A percentile compares a stretch with the other conserved stretches of the same genome.
These are phyloP conservation scores for Trachelus troglodyta DNA, from an alignment of 2,888 invertebrate genomes.

Conservation along the genomic window DNA sequence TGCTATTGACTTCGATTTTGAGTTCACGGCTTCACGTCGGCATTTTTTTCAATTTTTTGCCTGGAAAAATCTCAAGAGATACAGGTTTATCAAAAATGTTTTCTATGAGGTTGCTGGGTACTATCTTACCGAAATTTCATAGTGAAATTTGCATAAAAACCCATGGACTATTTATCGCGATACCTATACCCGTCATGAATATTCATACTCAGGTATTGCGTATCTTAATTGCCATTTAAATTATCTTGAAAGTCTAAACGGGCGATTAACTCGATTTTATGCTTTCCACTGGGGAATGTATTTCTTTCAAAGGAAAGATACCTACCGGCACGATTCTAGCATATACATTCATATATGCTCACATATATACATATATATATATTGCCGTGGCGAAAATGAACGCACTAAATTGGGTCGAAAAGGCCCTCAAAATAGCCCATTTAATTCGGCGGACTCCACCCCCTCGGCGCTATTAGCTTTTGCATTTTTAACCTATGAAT, in stretches of 20 bases:
- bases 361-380: not conserved
- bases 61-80: not conserved
- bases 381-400: not conserved
- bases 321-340: slow-evolving; percentile 14
- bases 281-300: not conserved
- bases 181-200: not conserved
- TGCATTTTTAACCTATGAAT: slow-evolving; percentile 62
- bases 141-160: not conserved
- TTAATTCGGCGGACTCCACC: slow-evolving; percentile 51
- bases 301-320: slow-evolving; percentile 20
- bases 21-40: not conserved
- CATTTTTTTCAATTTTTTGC: not conserved
- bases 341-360: not conserved
- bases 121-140: not conserved
- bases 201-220: not conserved
- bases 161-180: not conserved
- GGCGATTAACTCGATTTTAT: not conserved
- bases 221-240: slow-evolving; percentile 5
- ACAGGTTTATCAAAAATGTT: not conserved
- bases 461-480: slow-evolving; percentile 49
- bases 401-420: slow-evolving; percentile 7
- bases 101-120: not conserved
- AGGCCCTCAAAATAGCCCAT: slow-evolving; percentile 50
- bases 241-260: not conserved
- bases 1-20: not conserved